phyloP scores from a whole-genome alignment of 2,797 vertebrate genomes.

The Champsocephalus esox region DNA sequence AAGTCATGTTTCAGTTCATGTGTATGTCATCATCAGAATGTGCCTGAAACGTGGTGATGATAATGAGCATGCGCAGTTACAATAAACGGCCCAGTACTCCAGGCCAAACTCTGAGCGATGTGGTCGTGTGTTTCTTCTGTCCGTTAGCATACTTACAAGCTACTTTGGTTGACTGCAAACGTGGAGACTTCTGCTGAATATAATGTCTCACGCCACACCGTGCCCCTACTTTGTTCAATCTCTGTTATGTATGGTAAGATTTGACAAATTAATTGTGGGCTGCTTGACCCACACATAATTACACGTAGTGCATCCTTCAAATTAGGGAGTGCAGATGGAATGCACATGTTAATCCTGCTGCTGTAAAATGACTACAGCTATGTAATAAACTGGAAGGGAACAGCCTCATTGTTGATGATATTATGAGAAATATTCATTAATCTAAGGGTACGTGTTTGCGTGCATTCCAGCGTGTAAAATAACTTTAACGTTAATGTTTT shows the following conservation, averaged over 20 bases:
- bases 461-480: too few species aligned
- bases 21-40: too few species aligned
- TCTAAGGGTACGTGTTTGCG: neutral
- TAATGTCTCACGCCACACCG: too few species aligned
- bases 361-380: constrained; percentile 4
- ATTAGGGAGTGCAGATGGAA: constrained; percentile 36
- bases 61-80: too few species aligned
- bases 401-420: constrained; percentile 1
- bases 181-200: too few species aligned
- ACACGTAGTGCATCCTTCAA: constrained; percentile 7
- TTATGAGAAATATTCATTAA: constrained; percentile 3
- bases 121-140: too few species aligned
- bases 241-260: neutral
- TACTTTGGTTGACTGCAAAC: too few species aligned
- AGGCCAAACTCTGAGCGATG: too few species aligned
- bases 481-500: neutral
- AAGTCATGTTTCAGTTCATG: too few species aligned
- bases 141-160: too few species aligned
- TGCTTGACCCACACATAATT: constrained; percentile 37
- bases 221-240: constrained; percentile 22
- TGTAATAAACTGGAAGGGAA: constrained; percentile 20
- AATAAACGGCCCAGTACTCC: too few species aligned
- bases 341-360: constrained; percentile 20
- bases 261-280: constrained; percentile 38
- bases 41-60: too few species aligned